Percentiles rank a stretch among this genome's conserved stretches.
Evolutionary conservation across 2,113 vertebrate genomes (phyloP).

Genomic region (Plectropomus leopardus): DNA sequence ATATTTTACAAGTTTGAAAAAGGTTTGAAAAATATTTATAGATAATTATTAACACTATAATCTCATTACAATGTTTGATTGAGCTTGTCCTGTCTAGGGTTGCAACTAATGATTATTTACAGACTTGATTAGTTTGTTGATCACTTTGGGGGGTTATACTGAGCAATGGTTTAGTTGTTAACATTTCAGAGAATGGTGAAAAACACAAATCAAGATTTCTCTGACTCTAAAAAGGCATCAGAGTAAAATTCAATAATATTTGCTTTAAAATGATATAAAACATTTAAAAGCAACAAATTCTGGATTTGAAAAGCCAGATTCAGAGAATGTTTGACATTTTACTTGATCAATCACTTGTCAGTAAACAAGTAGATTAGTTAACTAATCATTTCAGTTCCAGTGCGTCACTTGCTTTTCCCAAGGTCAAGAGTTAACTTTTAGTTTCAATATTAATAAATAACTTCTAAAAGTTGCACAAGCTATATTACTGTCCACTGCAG

Average conservation of each 20-base stretch:
- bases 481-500: neutral
- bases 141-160: neutral
- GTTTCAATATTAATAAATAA: neutral
- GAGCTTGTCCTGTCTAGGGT: neutral
- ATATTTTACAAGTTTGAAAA: conserved; percentile 35
- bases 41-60: neutral
- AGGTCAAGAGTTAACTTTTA: neutral
- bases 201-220: too few relatives aligned
- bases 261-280: neutral
- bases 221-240: too few relatives aligned
- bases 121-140: neutral
- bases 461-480: neutral
- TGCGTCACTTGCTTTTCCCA: neutral
- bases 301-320: neutral
- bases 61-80: neutral
- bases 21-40: neutral
- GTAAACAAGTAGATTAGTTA: neutral
- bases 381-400: neutral
- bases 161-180: neutral
- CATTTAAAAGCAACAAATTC: neutral
- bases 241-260: neutral
- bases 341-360: neutral
- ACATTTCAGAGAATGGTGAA: neutral
- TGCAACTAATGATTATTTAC: neutral
- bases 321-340: neutral